Evolutionary conservation across 2,888 invertebrate species (phyloP), one percentile per base, ranked within the genome.

Genomic region (Steinernema carpocapsae): DNA sequence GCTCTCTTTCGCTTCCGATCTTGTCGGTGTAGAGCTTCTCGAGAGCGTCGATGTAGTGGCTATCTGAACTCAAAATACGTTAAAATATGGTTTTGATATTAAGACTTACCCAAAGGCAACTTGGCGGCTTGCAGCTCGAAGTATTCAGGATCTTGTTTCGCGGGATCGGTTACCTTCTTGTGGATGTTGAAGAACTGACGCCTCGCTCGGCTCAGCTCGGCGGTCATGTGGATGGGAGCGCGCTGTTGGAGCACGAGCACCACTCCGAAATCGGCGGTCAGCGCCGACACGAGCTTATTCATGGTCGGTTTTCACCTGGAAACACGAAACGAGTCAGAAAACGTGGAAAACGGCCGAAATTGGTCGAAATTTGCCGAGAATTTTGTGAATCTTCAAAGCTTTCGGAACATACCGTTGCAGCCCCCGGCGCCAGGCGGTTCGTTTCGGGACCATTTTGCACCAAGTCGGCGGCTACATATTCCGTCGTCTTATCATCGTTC

Each of bases 81-180:
- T 6, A 19, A 51, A 19, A 6, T 19, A 19, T 19, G 19, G 14
- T 19, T 19, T 6, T 12, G 17, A 74, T 22, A 0, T 42, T 24
- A 42, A 29, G n/a, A 64, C 76, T 24, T 32, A 85, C 86, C 85
- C 3, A 86, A 72, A 1, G 84, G 84, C 42, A 86, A 73, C 29
- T 78, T 79, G 19, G 80, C 76, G 4, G 86, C 86, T 46, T 80
- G 77, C 46, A 84, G 84, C 74, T 86, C 86, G 74, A 86, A 86
- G 77, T 80, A 86, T 22, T 86, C 84, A 0, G 81, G 82, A 75
- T 86, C 86, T 71, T 83, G 84, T 19, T 80, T 80, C 2, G 76
- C 82, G 10, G 86, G 86, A 72, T 86, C 86, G 12, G 81, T 83
- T 29, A 86, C 85, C 72, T 85, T 86, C 71, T 84, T 82, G 74